phyloP scores from a whole-genome alignment of 2,888 invertebrate genomes.

The Andrena fulva region DNA sequence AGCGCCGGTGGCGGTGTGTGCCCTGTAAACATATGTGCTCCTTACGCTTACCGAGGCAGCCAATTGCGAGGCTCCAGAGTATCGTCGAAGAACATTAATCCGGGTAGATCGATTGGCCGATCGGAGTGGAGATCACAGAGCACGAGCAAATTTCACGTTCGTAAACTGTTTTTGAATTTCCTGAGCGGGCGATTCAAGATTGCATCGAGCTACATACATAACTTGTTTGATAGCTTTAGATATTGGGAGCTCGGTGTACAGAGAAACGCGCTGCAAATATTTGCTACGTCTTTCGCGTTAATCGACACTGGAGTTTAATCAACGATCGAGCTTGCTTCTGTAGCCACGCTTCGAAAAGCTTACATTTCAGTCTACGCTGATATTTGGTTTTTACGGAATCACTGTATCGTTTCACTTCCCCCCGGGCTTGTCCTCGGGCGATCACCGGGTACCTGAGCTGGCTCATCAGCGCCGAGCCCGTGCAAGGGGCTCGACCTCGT shows the following conservation, averaged over 20 bases:
- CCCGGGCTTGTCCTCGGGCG: too few species aligned
- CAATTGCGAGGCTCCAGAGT: slow-evolving; percentile 40
- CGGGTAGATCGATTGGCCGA: slow-evolving; percentile 23
- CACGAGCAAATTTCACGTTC: not conserved
- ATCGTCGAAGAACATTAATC: slow-evolving; percentile 46
- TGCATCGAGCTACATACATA: not conserved
- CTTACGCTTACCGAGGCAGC: slow-evolving; percentile 46
- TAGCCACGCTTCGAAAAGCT: not conserved
- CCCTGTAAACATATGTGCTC: slow-evolving; percentile 52
- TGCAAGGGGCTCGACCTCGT: too few species aligned
- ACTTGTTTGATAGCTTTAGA: slow-evolving; percentile 1
- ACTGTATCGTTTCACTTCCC: too few species aligned
- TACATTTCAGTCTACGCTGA: not conserved
- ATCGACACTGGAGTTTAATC: not conserved
- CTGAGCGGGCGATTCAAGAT: not conserved
- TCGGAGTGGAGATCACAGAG: not conserved
- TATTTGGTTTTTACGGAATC: not conserved
- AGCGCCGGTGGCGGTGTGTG: slow-evolving; percentile 42
- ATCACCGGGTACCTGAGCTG: too few species aligned
- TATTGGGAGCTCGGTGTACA: not conserved
- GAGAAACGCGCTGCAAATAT: slow-evolving; percentile 24
- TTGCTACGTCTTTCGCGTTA: slow-evolving; percentile 12
- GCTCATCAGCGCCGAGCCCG: too few species aligned
- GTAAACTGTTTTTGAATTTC: not conserved
- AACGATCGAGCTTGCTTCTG: not conserved